Conservation (phyloP, 2,113 vertebrate species). For the Regulus satrapa region DNA sequence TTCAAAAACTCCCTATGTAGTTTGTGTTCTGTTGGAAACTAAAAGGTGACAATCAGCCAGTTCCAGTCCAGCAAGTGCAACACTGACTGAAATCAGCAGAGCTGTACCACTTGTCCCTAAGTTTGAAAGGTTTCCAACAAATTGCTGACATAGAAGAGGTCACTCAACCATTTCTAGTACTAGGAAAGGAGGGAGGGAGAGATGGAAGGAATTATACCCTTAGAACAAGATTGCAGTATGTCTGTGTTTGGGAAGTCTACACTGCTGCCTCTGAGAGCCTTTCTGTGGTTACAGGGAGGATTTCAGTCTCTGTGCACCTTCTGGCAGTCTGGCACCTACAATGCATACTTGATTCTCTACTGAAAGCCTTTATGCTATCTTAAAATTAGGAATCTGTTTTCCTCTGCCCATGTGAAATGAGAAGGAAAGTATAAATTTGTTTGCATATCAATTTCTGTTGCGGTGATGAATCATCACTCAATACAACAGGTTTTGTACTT, state of each 20-base stretch:
- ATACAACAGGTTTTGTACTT: background rate
- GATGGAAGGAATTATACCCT: background rate
- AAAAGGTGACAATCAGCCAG: background rate
- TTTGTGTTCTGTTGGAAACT: background rate
- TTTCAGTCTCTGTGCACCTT: background rate
- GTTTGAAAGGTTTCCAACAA: background rate
- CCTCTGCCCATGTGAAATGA: background rate
- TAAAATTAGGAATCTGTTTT: constrained; percentile 1
- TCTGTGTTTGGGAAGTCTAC: background rate
- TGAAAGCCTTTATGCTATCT: background rate
- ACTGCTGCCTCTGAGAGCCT: background rate
- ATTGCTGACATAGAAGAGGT: background rate
- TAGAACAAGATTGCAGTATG: background rate
- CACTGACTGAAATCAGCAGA: background rate
- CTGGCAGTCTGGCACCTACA: background rate
- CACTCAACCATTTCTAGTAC: background rate
- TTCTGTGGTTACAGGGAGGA: background rate
- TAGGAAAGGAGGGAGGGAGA: background rate
- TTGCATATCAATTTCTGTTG: background rate
- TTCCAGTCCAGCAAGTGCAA: background rate
- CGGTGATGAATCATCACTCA: constrained; percentile 30
- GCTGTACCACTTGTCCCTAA: background rate
- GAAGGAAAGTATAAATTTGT: constrained; percentile 16
- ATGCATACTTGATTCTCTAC: background rate
- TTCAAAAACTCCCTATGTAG: background rate